Evolutionary conservation across 2,797 vertebrate genomes (phyloP).

Genomic region (Melanotaenia parkinsoni): DNA sequence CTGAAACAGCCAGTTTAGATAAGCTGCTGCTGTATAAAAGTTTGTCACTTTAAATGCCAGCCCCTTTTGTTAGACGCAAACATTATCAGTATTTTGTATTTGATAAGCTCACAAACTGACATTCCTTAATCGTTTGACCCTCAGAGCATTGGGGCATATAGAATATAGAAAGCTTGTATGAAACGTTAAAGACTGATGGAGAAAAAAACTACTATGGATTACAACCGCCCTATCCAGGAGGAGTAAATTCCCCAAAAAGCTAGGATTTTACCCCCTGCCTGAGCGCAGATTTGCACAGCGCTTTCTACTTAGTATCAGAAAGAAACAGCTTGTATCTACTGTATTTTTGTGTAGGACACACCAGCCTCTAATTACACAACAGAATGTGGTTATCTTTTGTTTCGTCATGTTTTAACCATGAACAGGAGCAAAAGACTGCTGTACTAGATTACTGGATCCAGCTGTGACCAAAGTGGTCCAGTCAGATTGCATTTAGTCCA

Average conservation of each 20-base stretch:
- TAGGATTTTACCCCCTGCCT: slow-evolving; percentile 59
- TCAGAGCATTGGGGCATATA: slow-evolving; percentile 54
- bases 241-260: slow-evolving; percentile 48
- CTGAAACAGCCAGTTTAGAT: slow-evolving; percentile 32
- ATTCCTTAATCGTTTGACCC: slow-evolving; percentile 62
- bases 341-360: slow-evolving; percentile 55
- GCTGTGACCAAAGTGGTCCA: slow-evolving; percentile 73
- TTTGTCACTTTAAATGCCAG: slow-evolving; percentile 61
- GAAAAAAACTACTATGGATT: slow-evolving; percentile 41
- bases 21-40: slow-evolving; percentile 53
- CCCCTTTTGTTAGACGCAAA: slow-evolving; percentile 45
- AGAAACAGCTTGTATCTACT: slow-evolving; percentile 56
- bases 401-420: slow-evolving; percentile 47
- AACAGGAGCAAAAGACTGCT: slow-evolving; percentile 62
- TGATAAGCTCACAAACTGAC: slow-evolving; percentile 55
- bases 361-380: slow-evolving; percentile 63
- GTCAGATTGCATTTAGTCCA: slow-evolving; percentile 70
- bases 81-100: slow-evolving; percentile 60
- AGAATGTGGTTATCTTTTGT: slow-evolving; percentile 50
- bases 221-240: slow-evolving; percentile 29
- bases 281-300: slow-evolving; percentile 73
- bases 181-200: slow-evolving; percentile 46
- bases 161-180: slow-evolving; percentile 56
- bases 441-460: slow-evolving; percentile 50
- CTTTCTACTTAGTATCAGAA: slow-evolving; percentile 59